Evolutionary conservation across 1,140 invertebrate genomes (phyloP), one percentile per base, ranked within the genome.

Genomic region (Tetramorium parvispinum): DNA sequence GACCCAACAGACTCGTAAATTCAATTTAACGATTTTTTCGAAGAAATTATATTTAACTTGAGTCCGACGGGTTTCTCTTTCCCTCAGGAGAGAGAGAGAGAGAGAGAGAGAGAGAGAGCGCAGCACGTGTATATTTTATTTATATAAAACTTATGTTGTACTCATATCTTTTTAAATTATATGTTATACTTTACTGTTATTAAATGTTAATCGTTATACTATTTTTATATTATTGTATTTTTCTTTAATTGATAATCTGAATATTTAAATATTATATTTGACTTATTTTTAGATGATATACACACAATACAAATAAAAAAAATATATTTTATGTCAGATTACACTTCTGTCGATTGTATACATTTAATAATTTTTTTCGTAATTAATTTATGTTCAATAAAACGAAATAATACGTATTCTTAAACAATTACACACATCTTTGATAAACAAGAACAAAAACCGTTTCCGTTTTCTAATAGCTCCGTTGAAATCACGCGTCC

Each of bases 141-240:
- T 6, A 3, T 2, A 49, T 21, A 68, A 49, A 16, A 5, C 3
- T n/a, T 5, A 27, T 27, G 16, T n/a, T 37, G 7, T 73, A 73
- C 7, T 21, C 40, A n/a, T 11, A 27, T 37, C 2, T 32, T 71
- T 32, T 11, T 53, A 21, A 53, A 32, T 37, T 71, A 71, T 40
- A 51, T 70, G 18, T 68, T 10, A 68, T 24, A 46, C 4, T 57
- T 57, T 65, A 40, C 5, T 68, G n/a, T 43, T 68, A 68, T 68
- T 51, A 49, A 5, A 68, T 46, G 2, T 51, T 70, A 70, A 68
- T 68, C 27, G 27, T 51, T 71, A 2, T 6, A 43, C 46, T 46
- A 46, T 46, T 32, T 6, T n/a, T 63, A 32, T 11, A 32, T 32
- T 21, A 37, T 53, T 32, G 4, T n/a, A 65, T 37, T 40, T 61